phyloP scores from a whole-genome alignment of 2,113 vertebrate genomes.

The Orthochromis indermauri region DNA sequence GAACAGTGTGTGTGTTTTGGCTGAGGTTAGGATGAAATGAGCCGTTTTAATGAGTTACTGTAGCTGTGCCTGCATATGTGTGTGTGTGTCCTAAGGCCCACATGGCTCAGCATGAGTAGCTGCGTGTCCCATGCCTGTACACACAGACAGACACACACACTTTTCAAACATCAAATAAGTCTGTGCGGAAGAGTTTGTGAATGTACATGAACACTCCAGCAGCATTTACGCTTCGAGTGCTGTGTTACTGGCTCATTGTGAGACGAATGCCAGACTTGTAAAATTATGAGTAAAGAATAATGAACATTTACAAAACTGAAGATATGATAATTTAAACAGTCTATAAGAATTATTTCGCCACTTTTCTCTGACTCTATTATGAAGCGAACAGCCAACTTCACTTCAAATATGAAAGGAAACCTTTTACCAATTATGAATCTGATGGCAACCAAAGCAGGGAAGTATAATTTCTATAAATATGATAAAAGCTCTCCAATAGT shows the following conservation, averaged over 20 bases:
- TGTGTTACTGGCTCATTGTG: not conserved
- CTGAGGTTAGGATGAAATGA: conserved; percentile 60
- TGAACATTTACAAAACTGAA: conserved; percentile 34
- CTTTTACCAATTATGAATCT: not conserved
- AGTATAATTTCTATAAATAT: conserved; percentile 31
- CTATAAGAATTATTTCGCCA: conserved; percentile 28
- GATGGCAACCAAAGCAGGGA: conserved; percentile 13
- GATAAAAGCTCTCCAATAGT: conserved; percentile 14
- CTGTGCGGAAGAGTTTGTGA: not conserved
- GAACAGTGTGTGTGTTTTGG: conserved; percentile 46
- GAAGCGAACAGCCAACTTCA: not conserved
- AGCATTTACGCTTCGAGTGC: conserved; percentile 21
- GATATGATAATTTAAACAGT: conserved; percentile 12
- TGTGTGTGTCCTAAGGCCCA: conserved; percentile 5
- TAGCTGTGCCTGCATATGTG: not conserved
- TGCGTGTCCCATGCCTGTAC: not conserved
- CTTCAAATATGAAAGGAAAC: conserved; percentile 13
- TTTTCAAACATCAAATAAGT: conserved; percentile 12
- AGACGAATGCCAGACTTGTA: conserved; percentile 30
- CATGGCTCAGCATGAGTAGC: conserved; percentile 11
- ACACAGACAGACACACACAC: not conserved
- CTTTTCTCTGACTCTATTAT: conserved; percentile 23
- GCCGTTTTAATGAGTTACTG: conserved; percentile 62
- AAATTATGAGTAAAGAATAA: conserved; percentile 40
- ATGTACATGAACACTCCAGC: conserved; percentile 23